These are phyloP conservation scores for Agrilus cyanescens DNA, from an alignment of 2,888 invertebrate genomes.

Conservation along the genomic window DNA sequence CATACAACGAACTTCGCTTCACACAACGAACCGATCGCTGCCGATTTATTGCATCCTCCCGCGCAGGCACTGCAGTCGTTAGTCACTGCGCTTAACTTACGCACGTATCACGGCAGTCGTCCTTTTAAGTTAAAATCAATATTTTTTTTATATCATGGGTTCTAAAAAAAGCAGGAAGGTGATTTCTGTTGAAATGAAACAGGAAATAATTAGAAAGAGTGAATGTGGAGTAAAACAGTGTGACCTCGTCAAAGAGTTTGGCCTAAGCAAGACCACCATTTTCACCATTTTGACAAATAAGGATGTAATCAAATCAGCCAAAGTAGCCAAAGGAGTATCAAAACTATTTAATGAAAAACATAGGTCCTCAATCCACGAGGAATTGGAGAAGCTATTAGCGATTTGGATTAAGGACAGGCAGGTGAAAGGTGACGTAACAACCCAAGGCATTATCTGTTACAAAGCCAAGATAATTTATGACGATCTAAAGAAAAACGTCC, in stretches of 20 bases:
- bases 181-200: constrained; percentile 11
- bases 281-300: constrained; percentile 10
- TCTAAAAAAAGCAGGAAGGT: constrained; percentile 11
- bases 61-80: constrained; percentile 1
- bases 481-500: constrained; percentile 12
- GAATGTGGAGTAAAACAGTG: constrained; percentile 6
- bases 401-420: constrained; percentile 11
- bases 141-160: constrained; percentile 1
- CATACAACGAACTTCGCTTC: not conserved
- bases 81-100: not conserved
- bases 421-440: constrained; percentile 17
- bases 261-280: constrained; percentile 10
- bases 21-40: constrained; percentile 2
- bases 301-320: constrained; percentile 9
- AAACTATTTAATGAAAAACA: constrained; percentile 10
- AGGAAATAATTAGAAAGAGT: constrained; percentile 8
- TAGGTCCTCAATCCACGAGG: constrained; percentile 12
- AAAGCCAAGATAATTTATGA: constrained; percentile 9
- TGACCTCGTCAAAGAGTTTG: constrained; percentile 11
- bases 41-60: constrained; percentile 1
- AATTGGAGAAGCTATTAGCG: constrained; percentile 11
- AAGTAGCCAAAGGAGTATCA: constrained; percentile 7
- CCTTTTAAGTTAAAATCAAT: not conserved
- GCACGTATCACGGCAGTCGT: constrained; percentile 1
- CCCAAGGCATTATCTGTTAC: constrained; percentile 11